Evolutionary conservation across 2,113 vertebrate species (phyloP).

Genomic region (Anhinga rufa): DNA sequence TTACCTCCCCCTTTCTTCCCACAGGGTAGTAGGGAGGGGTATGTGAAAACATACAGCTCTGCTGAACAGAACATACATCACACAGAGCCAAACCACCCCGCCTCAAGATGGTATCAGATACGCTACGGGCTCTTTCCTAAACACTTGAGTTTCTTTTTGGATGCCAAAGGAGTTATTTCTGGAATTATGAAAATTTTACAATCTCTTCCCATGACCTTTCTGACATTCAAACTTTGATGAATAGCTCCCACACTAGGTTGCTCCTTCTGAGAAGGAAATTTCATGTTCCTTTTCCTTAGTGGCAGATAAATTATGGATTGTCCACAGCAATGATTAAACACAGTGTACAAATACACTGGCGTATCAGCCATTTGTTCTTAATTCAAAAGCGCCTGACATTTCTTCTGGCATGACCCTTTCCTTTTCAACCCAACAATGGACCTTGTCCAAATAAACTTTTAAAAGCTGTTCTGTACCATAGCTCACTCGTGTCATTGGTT

Average conservation of each 20-base stretch:
- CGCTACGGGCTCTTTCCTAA: not conserved
- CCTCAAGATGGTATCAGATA: not conserved
- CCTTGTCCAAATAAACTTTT: not conserved
- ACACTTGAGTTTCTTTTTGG: not conserved
- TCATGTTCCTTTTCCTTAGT: conserved; percentile 31
- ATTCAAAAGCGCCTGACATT: not conserved
- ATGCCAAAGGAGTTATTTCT: conserved; percentile 47
- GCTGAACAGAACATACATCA: not conserved
- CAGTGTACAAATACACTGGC: not conserved
- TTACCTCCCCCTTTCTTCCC: not conserved
- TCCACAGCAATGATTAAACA: not conserved
- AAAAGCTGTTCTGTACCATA: not conserved
- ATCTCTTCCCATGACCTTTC: conserved; percentile 68
- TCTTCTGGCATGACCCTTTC: not conserved
- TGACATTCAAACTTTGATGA: conserved; percentile 52
- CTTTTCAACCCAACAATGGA: not conserved
- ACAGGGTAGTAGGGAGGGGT: not conserved
- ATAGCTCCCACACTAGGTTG: conserved; percentile 42
- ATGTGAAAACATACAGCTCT: not conserved
- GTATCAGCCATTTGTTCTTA: not conserved
- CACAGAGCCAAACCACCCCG: not conserved
- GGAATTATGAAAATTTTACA: conserved; percentile 59
- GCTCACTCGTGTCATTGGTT: not conserved
- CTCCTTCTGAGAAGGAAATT: conserved; percentile 46
- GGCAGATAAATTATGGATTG: conserved; percentile 30